Evolutionary conservation across 2,888 invertebrate species (phyloP).

Genomic region (Litoditis marina): DNA sequence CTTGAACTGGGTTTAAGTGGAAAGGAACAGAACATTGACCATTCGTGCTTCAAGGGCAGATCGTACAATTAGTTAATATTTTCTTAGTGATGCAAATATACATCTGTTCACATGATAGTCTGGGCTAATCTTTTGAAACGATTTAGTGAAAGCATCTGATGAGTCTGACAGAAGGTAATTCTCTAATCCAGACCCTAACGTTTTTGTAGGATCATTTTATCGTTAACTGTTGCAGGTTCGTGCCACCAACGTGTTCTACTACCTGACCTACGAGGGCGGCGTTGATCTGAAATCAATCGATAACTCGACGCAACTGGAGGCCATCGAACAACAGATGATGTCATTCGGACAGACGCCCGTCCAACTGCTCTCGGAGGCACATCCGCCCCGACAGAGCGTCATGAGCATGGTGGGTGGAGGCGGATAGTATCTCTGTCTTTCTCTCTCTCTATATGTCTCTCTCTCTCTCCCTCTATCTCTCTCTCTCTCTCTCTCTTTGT

Average conservation of each 20-base stretch:
- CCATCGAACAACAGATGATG: conserved; percentile 91
- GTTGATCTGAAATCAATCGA: conserved; percentile 76
- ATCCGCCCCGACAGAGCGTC: conserved; percentile 90
- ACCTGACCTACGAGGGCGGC: conserved; percentile 96
- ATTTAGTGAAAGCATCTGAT: too few species aligned
- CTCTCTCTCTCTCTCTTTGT: too few species aligned
- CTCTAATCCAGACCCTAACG: too few species aligned
- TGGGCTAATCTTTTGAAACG: too few species aligned
- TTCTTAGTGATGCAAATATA: too few species aligned
- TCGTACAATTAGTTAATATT: too few species aligned
- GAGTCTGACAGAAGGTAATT: too few species aligned
- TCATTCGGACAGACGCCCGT: conserved; percentile 99
- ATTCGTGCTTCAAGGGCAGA: neutral
- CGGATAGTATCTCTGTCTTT: too few species aligned
- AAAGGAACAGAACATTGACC: neutral
- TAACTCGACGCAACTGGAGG: conserved; percentile 52
- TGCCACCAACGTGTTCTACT: conserved; percentile 98
- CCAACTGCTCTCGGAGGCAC: conserved; percentile 93
- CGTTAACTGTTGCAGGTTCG: conserved; percentile 73
- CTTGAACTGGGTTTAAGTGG: neutral
- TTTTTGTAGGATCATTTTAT: neutral
- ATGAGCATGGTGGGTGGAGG: conserved; percentile 76
- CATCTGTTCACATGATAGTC: too few species aligned
- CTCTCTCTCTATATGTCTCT: too few species aligned
- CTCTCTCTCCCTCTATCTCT: too few species aligned